Evolutionary conservation across 2,113 vertebrate species (phyloP), one percentile per base, ranked within the genome.

Genomic region (Chaenocephalus aceratus): DNA sequence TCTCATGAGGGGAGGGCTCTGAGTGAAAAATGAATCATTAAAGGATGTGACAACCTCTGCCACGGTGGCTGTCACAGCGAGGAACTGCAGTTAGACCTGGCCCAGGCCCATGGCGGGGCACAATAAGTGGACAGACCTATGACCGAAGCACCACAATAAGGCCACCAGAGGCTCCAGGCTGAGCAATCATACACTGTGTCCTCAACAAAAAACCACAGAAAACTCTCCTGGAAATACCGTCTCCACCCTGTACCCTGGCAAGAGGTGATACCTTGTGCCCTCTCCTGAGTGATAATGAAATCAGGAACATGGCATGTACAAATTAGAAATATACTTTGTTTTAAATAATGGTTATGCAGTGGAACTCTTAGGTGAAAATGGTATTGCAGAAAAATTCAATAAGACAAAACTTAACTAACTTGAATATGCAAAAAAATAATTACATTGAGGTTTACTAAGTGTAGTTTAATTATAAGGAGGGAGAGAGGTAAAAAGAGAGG

Each of bases 11-110:
- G 59, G 66, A 48, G 51, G 57, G 41, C 30, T 75, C 49, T 13
- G 51, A 80, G 69, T 80, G 67, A 81, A 82, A 88, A 89, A 82
- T 69, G 10, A 60, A 86, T 87, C 73, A 90, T 86, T 78, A 78
- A 88, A 88, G 74, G 62, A 72, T 63, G 79, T 75, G 80, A 84
- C 77, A 71, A 75, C 21, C 69, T 78, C 61, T 75, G 76, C 80
- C 66, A 67, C n/a, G 26, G 66, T 77, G 62, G 53, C 70, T 74
- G 59, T 83, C 82, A 66, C 65, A 63, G 60, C 41, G 1, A 75
- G 65, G 62, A 79, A 72, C 78, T 72, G 61, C 69, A 70, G 75
- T 82, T 79, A 76, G 65, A 72, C 62, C 67, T 70, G 75, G 69
- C 81, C 59, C n/a, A 48, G 63, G 51, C 60, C 75, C 61, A 64